Base-by-base conservation (phyloP, 2,113 vertebrate species). In the Hemibagrus wyckioides region DNA sequence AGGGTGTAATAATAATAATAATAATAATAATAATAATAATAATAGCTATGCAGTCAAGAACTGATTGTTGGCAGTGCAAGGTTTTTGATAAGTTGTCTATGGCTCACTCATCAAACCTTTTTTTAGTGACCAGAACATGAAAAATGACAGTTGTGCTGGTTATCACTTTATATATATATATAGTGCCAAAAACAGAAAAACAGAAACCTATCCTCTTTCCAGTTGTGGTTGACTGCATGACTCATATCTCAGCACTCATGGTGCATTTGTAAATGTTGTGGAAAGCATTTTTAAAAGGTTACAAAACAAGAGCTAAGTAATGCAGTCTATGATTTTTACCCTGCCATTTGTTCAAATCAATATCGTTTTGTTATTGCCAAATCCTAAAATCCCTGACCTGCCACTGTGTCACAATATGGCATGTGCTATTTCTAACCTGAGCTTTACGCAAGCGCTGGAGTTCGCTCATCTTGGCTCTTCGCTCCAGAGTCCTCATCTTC, bases 361-460 rank as follows among this genome's bases (percentile, higher is more conserved):
- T 33, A 69, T 3, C 10, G 67, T 71, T 39, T 39, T 11, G 17
- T 8, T 17, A 67, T 21, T 9, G 15, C 15, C 2, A 69, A 39
- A 17, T n/a, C 63, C n/a, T 52, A 21, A 52, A 54, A 30, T 21
- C 7, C n/a, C 28, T 33, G 11, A 17, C 21, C 76, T 79, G 28
- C 48, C 30, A 10, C 3, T 15, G 52, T 15, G 59, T 44, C 10
- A 48, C 9, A 28, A 28, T 19, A 28, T 5, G 15, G 23, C 4
- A 28, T 4, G 15, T 28, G 48, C n/a, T 30, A 30, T 75, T 41
- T 39, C 92, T 90, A 14, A 98, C 98, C 96, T 99, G 97, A 56
- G 98, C 98, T 91, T 94, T 96, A 85, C 94, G 94, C 85, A 99
- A 95, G 59, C 97, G 93, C 77, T 97, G 96, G 89, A 96, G 92